Conservation (phyloP, 2,113 vertebrate genomes). For the Leptosomus discolor region DNA sequence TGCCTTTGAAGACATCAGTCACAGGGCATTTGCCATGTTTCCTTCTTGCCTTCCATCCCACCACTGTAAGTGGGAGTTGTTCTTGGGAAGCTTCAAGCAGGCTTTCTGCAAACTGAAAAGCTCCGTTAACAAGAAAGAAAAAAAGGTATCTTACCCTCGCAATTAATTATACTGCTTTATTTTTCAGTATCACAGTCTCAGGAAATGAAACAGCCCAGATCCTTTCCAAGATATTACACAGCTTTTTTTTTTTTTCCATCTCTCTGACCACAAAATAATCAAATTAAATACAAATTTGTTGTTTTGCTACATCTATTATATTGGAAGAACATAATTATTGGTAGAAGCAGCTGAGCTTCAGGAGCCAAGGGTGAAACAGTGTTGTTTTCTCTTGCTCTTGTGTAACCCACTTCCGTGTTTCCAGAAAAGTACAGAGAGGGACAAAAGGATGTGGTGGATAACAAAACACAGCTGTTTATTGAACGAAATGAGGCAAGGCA, state of each 20-base stretch:
- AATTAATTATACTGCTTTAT: conserved; percentile 45
- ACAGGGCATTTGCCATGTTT: background rate
- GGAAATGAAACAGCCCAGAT: conserved; percentile 33
- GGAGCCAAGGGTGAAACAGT: background rate
- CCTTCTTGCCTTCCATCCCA: background rate
- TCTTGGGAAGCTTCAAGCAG: background rate
- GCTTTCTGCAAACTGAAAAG: background rate
- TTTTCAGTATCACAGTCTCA: conserved; percentile 42
- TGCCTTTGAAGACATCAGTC: background rate
- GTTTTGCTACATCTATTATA: conserved; percentile 44
- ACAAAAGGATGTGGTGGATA: conserved; percentile 14
- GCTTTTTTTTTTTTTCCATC: background rate
- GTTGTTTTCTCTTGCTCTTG: background rate
- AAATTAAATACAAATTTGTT: background rate
- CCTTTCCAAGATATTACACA: conserved; percentile 20
- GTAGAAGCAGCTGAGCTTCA: background rate
- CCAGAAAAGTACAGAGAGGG: background rate
- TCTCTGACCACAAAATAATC: conserved; percentile 3
- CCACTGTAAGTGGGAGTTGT: fast-evolving
- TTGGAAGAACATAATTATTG: conserved; percentile 40
- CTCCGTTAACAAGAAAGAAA: background rate
- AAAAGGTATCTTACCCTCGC: background rate
- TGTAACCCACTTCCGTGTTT: background rate
- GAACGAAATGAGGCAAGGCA: conserved; percentile 57
- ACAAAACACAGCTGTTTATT: conserved; percentile 75